Evolutionary conservation across 2,888 invertebrate species (phyloP).

Genomic region (Bhutanitis thaidina): DNA sequence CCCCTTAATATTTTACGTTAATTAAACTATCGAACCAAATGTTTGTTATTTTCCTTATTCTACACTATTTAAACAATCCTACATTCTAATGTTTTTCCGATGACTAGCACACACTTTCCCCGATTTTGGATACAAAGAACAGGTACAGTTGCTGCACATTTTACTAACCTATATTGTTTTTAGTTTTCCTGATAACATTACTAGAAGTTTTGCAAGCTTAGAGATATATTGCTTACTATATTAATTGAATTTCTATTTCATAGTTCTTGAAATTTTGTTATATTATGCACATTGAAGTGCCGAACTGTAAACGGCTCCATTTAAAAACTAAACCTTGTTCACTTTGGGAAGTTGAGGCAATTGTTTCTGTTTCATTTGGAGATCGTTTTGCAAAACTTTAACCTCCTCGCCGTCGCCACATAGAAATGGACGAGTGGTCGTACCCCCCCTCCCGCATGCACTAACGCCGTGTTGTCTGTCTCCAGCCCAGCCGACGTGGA

Average conservation of each 20-base stretch:
- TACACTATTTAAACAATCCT: conserved; percentile 22
- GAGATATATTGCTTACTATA: conserved; percentile 34
- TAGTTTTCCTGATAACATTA: conserved; percentile 56
- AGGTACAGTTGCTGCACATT: conserved; percentile 28
- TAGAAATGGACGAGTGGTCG: conserved; percentile 25
- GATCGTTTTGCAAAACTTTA: conserved; percentile 44
- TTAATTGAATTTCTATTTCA: not conserved
- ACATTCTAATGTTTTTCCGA: conserved; percentile 18
- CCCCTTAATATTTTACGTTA: conserved; percentile 50
- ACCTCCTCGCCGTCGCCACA: conserved; percentile 13
- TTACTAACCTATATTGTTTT: conserved; percentile 30
- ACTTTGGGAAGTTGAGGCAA: conserved; percentile 14
- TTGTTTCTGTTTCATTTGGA: conserved; percentile 6
- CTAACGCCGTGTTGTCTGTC: conserved; percentile 71
- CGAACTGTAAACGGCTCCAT: not conserved
- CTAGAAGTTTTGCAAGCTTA: conserved; percentile 64
- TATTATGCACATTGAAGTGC: too few species aligned
- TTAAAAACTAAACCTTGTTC: conserved; percentile 8
- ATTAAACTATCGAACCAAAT: conserved; percentile 60
- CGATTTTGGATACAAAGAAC: conserved; percentile 22
- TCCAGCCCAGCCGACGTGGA: conserved; percentile 75
- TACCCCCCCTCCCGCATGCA: conserved; percentile 55
- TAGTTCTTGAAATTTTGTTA: too few species aligned
- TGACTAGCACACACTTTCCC: conserved; percentile 23
- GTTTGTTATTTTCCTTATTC: conserved; percentile 32